Percentiles rank a stretch among this genome's conserved stretches.
Evolutionary conservation across 2,113 vertebrate genomes (phyloP).

Genomic region (Trogon surrucura): DNA sequence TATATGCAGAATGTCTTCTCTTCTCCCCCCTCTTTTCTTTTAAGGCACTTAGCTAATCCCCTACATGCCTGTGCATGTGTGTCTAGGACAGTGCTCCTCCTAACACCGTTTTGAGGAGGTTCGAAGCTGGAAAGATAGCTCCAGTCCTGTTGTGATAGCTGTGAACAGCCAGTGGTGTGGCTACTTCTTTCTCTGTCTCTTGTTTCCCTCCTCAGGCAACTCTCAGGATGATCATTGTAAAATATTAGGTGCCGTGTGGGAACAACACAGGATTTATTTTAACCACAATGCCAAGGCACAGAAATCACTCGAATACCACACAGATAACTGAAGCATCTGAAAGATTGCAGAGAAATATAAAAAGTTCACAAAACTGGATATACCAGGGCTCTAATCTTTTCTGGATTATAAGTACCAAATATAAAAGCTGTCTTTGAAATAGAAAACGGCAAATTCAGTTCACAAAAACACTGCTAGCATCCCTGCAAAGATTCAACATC

Average conservation of each 20-base stretch:
- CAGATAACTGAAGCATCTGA: not conserved
- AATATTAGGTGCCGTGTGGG: not conserved
- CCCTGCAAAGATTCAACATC: not conserved
- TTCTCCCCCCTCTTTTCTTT: not conserved
- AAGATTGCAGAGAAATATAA: not conserved
- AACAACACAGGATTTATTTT: not conserved
- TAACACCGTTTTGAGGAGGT: not conserved
- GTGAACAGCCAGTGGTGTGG: not conserved
- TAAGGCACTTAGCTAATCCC: not conserved
- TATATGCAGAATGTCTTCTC: not conserved
- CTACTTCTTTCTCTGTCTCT: not conserved
- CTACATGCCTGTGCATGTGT: accelerated
- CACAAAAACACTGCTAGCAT: not conserved
- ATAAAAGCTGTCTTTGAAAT: not conserved
- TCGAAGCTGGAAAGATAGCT: not conserved
- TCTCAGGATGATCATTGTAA: not conserved
- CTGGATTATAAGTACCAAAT: not conserved
- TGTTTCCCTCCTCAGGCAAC: not conserved
- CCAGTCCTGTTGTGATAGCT: not conserved
- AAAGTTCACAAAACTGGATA: not conserved
- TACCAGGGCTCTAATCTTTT: not conserved
- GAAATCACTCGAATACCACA: not conserved
- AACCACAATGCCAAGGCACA: not conserved
- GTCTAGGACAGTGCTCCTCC: not conserved
- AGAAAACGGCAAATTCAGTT: not conserved